Base-by-base conservation (phyloP, 2,113 vertebrate genomes). In the Willisornis vidua region DNA sequence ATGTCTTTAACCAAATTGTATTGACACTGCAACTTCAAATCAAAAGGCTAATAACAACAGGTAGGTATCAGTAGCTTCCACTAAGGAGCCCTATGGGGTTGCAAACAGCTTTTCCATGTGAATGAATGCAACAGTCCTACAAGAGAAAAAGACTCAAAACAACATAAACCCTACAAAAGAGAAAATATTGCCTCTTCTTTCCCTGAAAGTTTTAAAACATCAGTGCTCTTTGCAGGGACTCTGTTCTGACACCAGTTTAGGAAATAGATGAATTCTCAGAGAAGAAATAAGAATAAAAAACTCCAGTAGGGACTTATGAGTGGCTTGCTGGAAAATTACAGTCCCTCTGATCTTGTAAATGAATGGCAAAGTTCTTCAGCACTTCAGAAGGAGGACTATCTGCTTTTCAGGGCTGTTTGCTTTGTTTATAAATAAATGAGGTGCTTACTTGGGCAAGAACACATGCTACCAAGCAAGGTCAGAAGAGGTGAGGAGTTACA, bases 391-490 rank as follows among this genome's bases (percentile, higher is more conserved):
- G 14, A 78, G 73, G 73, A 94, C 39, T 31, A 81, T 78, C 10
- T 0, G 31, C 14, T 87, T 84, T 59, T 76, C 45, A 57, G 77
- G 54, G 33, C 49, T 65, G 41, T 94, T 95, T 94, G 28, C 68
- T 58, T 79, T 28, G 33, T 72, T 14, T 51, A 20, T 49, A 92
- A 94, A 84, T 46, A 85, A 89, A 85, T 0, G 6, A 31, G 37
- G 41, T 87, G 77, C 70, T 94, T 92, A 76, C 76, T 75, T 95
- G 62, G 77, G 81, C 89, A 92, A 70, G 31, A 84, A 35, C 15
- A 55, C 26, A 48, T 0, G 0, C 25, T 82, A 62, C 49, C 41
- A 85, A 76, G 63, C 0, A 12, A 85, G 70, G 94, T 82, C 85
- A 93, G 77, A 58, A 79, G 93, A 93, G 74, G 54, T 76, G 66